phyloP scores from a whole-genome alignment of 2,888 invertebrate species.

The Agonopterix heracliana region DNA sequence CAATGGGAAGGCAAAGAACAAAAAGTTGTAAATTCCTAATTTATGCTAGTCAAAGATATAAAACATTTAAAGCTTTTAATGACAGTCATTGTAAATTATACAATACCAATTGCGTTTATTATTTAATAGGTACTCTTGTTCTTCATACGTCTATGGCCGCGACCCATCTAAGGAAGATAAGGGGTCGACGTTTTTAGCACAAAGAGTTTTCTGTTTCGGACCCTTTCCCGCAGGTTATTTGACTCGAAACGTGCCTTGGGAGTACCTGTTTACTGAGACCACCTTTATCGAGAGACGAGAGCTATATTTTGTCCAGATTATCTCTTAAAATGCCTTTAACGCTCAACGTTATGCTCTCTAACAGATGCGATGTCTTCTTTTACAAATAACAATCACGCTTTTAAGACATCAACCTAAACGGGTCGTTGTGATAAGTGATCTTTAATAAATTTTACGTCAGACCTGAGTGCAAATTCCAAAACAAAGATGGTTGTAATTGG shows the following conservation, averaged over 20 bases:
- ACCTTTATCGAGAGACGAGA: constrained; percentile 53
- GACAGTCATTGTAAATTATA: no score
- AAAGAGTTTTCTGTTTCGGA: constrained; percentile 71
- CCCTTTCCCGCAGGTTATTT: constrained; percentile 66
- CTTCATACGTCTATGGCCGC: constrained; percentile 55
- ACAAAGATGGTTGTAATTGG: no score
- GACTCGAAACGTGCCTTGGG: constrained; percentile 61
- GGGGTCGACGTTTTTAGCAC: constrained; percentile 74
- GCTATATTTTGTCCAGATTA: constrained; percentile 67
- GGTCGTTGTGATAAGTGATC: constrained; percentile 18
- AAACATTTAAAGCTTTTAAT: no score
- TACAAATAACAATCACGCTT: constrained; percentile 60
- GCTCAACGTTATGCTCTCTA: constrained; percentile 43
- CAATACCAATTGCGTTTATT: no score
- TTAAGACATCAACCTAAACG: constrained; percentile 35
- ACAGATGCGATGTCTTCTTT: constrained; percentile 61
- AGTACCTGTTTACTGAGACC: constrained; percentile 60
- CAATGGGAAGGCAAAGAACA: no score
- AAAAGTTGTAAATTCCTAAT: no score
- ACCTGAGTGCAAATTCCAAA: background rate
- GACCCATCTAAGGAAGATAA: constrained; percentile 67
- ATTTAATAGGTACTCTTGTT: constrained; percentile 18
- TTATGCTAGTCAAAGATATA: no score
- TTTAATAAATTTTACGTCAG: background rate
- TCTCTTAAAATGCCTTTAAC: constrained; percentile 58